These are phyloP conservation scores for Nephrotoma flavescens DNA, from an alignment of 2,888 invertebrate species.

Conservation along the genomic window DNA sequence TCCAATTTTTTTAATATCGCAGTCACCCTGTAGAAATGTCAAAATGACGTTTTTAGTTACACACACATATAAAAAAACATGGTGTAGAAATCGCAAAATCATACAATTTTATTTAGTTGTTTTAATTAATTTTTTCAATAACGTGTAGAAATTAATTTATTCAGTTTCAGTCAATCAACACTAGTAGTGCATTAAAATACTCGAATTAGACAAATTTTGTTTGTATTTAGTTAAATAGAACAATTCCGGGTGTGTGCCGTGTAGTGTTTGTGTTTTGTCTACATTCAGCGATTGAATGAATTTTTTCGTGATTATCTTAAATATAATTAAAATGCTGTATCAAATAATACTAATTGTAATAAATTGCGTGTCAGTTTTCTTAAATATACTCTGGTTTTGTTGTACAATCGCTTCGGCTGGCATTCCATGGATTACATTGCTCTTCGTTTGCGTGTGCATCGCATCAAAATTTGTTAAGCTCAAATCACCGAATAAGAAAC, in stretches of 20 bases:
- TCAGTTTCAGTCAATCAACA: background rate
- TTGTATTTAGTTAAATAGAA: background rate
- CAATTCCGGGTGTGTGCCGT: background rate
- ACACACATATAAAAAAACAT: background rate
- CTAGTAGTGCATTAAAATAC: background rate
- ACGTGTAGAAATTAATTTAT: background rate
- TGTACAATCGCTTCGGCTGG: conserved; percentile 27
- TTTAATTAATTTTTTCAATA: background rate
- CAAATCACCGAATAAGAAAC: conserved; percentile 26
- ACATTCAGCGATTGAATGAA: background rate
- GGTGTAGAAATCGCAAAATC: background rate
- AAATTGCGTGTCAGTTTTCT: conserved; percentile 25
- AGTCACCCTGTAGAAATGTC: background rate
- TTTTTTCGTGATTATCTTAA: background rate
- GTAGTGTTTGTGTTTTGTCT: background rate
- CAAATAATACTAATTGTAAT: conserved; percentile 26
- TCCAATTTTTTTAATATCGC: background rate
- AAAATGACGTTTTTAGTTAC: background rate
- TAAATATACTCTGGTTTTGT: conserved; percentile 28
- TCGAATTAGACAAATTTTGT: background rate
- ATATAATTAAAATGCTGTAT: conserved; percentile 25
- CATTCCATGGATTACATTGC: conserved; percentile 28
- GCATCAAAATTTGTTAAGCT: conserved; percentile 30
- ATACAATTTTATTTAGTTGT: background rate
- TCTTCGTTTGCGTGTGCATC: conserved; percentile 25